Conservation (phyloP, 2,888 invertebrate species). For the Synanthedon tipuliformis region DNA sequence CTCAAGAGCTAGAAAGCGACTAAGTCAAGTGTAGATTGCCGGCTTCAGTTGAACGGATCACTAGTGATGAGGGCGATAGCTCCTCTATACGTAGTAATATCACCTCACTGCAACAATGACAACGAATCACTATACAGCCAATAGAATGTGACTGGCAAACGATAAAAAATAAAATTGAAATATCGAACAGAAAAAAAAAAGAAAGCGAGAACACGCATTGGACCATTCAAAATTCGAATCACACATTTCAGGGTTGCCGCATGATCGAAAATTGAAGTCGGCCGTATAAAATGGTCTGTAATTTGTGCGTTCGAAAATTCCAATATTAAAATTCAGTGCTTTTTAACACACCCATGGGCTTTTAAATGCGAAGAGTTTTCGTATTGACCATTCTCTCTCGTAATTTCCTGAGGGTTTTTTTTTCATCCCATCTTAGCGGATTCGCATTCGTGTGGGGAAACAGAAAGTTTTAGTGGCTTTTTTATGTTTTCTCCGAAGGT, state of each 20-base stretch:
- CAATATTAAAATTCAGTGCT: slow-evolving; percentile 1
- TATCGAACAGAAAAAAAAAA: not conserved
- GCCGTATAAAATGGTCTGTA: not conserved
- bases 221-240: slow-evolving; percentile 2
- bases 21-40: too few species aligned
- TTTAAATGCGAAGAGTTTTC: not conserved
- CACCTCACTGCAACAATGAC: not conserved
- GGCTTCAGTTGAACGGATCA: too few species aligned
- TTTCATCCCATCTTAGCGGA: not conserved
- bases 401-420: not conserved
- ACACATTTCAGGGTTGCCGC: slow-evolving; percentile 7
- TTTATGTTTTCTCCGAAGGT: not conserved
- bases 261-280: slow-evolving; percentile 12
- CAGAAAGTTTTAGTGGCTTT: not conserved
- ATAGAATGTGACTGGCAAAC: not conserved
- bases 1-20: too few species aligned
- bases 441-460: not conserved
- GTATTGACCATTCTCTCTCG: not conserved
- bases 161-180: not conserved
- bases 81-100: too few species aligned
- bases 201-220: not conserved
- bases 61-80: too few species aligned
- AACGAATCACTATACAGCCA: not conserved
- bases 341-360: not conserved
- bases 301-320: not conserved